Evolutionary conservation across 2,888 invertebrate genomes (phyloP).

Genomic region (Diachrysia chrysitis): DNA sequence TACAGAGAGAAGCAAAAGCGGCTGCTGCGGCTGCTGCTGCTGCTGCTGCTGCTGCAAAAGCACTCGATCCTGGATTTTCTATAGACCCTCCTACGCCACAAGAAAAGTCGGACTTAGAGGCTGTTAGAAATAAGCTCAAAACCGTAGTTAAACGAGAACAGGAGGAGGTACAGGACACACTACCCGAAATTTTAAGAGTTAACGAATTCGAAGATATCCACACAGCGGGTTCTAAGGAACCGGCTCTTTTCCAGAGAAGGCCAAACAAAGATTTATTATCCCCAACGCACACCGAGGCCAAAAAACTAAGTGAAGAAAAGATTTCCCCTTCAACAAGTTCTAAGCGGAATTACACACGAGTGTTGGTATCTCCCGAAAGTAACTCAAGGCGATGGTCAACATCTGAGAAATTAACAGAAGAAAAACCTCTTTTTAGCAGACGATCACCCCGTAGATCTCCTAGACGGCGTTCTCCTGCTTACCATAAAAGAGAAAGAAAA

Average conservation of each 20-base stretch:
- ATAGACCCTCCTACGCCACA: conserved; percentile 56
- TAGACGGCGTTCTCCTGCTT: conserved; percentile 67
- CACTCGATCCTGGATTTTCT: conserved; percentile 47
- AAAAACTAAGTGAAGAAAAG: conserved; percentile 36
- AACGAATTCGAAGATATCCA: conserved; percentile 74
- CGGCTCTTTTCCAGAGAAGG: conserved; percentile 82
- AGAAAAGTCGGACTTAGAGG: conserved; percentile 69
- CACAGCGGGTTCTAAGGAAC: conserved; percentile 80
- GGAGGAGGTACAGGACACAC: conserved; percentile 68
- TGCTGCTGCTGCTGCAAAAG: conserved; percentile 57
- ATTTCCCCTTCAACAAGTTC: conserved; percentile 43
- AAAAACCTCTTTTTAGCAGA: conserved; percentile 74
- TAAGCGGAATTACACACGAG: conserved; percentile 78
- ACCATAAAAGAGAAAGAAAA: conserved; percentile 78
- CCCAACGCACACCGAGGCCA: conserved; percentile 50
- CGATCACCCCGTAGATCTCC: conserved; percentile 72
- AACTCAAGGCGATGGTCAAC: conserved; percentile 62
- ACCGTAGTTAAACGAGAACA: conserved; percentile 65
- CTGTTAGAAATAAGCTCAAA: conserved; percentile 79
- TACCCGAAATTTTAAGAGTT: conserved; percentile 80
- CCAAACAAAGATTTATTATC: conserved; percentile 70
- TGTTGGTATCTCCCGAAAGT: conserved; percentile 80
- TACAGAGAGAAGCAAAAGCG: conserved; percentile 75
- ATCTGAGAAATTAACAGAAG: conserved; percentile 45
- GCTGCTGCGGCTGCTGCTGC: too few relatives aligned